A percentile compares a stretch with the other conserved stretches of the same genome.
phyloP scores from a whole-genome alignment of 2,888 invertebrate genomes.

The Agrochola litura region DNA sequence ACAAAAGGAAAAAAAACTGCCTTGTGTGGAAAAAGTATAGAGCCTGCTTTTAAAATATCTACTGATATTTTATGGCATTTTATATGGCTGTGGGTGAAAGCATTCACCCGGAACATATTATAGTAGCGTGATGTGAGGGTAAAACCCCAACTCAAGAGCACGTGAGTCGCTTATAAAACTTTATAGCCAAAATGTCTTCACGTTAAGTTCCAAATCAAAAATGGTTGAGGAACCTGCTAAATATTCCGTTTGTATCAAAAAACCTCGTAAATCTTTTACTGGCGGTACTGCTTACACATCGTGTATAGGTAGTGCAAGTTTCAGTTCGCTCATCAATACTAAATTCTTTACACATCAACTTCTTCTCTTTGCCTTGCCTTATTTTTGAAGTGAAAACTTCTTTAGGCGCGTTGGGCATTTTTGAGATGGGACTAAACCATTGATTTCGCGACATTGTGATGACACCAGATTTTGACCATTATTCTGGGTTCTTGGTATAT shows the following conservation, averaged over 20 bases:
- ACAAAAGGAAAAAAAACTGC: conserved; percentile 17
- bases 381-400: too few species aligned
- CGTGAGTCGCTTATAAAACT: neutral
- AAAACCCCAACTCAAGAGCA: neutral
- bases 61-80: neutral
- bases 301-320: neutral
- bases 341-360: neutral
- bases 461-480: too few species aligned
- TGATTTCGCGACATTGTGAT: too few species aligned
- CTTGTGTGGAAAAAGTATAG: neutral
- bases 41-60: neutral
- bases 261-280: conserved; percentile 16
- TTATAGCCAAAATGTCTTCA: neutral
- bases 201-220: neutral
- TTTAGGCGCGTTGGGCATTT: too few species aligned
- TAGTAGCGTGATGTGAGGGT: too few species aligned
- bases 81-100: conserved; percentile 1
- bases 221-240: too few species aligned
- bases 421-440: too few species aligned
- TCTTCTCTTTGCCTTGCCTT: neutral
- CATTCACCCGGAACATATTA: neutral
- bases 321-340: conserved; percentile 4
- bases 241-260: conserved; percentile 24
- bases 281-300: conserved; percentile 13
- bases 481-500: too few species aligned